phyloP scores from a whole-genome alignment of 2,888 invertebrate species.

The Caenorhabditis sinica region DNA sequence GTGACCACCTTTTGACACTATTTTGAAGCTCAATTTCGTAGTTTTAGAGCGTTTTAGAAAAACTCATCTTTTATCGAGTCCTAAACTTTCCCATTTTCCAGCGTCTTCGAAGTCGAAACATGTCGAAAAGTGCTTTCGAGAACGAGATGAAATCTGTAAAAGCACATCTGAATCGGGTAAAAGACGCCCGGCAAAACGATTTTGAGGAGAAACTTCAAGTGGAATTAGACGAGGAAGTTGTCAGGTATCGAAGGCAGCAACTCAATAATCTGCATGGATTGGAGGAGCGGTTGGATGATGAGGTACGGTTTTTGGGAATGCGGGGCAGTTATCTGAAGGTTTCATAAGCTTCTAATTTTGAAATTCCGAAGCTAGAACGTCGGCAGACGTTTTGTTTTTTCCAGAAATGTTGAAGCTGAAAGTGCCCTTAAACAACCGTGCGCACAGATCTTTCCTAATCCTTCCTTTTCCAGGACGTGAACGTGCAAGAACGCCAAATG shows the following conservation, averaged over 20 bases:
- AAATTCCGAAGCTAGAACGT: too few relatives aligned
- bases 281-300: constrained; percentile 73
- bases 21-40: too few relatives aligned
- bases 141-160: constrained; percentile 69
- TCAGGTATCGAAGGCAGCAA: constrained; percentile 68
- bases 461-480: constrained; percentile 89
- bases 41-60: too few relatives aligned
- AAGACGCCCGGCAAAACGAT: constrained; percentile 59
- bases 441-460: too few relatives aligned
- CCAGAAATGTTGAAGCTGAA: background rate
- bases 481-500: constrained; percentile 94
- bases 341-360: too few relatives aligned
- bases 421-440: too few relatives aligned
- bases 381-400: too few relatives aligned
- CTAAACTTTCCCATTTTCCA: constrained; percentile 14
- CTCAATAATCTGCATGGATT: constrained; percentile 64
- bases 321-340: background rate
- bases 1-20: too few relatives aligned
- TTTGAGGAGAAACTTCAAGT: constrained; percentile 66
- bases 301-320: constrained; percentile 41
- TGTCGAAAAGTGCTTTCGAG: constrained; percentile 60
- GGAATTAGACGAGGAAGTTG: constrained; percentile 69
- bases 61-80: too few relatives aligned
- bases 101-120: constrained; percentile 55
- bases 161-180: constrained; percentile 64